These are phyloP conservation scores for Anoplophora glabripennis DNA, from an alignment of 1,140 invertebrate genomes.

Conservation along the genomic window DNA sequence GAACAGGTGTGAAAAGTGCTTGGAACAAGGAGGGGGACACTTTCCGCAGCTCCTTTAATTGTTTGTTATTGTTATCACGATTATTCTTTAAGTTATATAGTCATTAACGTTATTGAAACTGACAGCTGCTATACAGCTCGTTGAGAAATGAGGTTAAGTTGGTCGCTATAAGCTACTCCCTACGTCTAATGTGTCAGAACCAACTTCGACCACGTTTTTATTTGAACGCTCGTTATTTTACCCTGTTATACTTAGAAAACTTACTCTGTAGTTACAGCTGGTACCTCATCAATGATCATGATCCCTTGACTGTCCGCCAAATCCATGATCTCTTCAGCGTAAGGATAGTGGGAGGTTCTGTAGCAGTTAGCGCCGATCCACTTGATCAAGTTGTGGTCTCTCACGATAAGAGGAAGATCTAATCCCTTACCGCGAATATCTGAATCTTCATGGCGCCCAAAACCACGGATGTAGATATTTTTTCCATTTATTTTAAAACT, in stretches of 20 bases:
- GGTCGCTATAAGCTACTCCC: too few relatives aligned
- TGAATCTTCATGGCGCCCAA: slow-evolving; percentile 92
- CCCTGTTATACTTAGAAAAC: slow-evolving; percentile 9
- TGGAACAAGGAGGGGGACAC: too few relatives aligned
- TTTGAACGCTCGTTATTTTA: too few relatives aligned
- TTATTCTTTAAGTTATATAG: too few relatives aligned
- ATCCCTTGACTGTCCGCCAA: slow-evolving; percentile 89
- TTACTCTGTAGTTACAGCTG: slow-evolving; percentile 82
- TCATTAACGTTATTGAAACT: too few relatives aligned
- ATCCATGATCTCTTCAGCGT: slow-evolving; percentile 96
- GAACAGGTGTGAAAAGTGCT: too few relatives aligned
- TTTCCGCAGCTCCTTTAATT: too few relatives aligned
- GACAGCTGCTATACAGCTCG: too few relatives aligned
- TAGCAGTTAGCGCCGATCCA: slow-evolving; percentile 95
- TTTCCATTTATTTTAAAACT: slow-evolving; percentile 78
- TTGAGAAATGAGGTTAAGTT: too few relatives aligned
- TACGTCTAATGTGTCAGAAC: too few relatives aligned
- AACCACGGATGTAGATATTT: slow-evolving; percentile 86
- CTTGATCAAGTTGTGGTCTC: slow-evolving; percentile 89
- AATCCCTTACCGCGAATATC: slow-evolving; percentile 71
- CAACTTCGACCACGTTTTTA: too few relatives aligned
- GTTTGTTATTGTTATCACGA: too few relatives aligned
- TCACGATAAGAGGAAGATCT: slow-evolving; percentile 78
- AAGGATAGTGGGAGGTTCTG: slow-evolving; percentile 96
- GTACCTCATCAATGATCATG: slow-evolving; percentile 93